These are phyloP conservation scores for Polyploca ridens DNA, from an alignment of 2,888 invertebrate genomes.

Conservation along the genomic window DNA sequence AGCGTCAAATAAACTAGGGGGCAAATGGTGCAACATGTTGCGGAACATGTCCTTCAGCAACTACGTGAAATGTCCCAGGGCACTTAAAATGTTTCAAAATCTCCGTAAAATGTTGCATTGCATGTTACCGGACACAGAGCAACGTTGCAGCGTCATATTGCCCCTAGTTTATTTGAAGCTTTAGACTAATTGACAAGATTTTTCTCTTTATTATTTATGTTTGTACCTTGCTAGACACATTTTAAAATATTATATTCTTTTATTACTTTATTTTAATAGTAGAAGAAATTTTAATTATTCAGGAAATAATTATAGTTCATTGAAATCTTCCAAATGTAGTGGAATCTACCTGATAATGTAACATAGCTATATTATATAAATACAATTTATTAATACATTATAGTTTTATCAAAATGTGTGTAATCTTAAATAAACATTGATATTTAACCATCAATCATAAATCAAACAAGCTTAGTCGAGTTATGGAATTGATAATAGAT, in stretches of 20 bases:
- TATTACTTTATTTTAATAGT: background rate
- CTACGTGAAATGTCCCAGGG: too few relatives aligned
- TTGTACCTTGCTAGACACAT: slow-evolving; percentile 55
- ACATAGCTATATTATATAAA: slow-evolving; percentile 20
- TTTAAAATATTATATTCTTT: too few relatives aligned
- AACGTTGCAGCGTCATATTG: too few relatives aligned
- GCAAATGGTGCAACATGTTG: too few relatives aligned
- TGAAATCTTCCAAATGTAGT: slow-evolving; percentile 49
- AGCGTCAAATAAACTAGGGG: too few relatives aligned
- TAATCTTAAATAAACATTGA: background rate
- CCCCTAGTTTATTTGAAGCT: too few relatives aligned
- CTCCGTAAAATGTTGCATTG: too few relatives aligned
- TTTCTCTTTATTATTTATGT: slow-evolving; percentile 46
- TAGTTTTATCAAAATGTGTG: slow-evolving; percentile 5
- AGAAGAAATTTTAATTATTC: slow-evolving; percentile 19
- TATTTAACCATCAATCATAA: background rate
- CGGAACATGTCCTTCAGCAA: too few relatives aligned
- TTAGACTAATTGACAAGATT: slow-evolving; percentile 15
- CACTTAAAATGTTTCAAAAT: too few relatives aligned
- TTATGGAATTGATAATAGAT: slow-evolving; percentile 9
- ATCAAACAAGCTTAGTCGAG: slow-evolving; percentile 3
- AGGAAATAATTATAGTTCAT: slow-evolving; percentile 29
- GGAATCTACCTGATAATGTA: slow-evolving; percentile 46
- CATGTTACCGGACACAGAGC: too few relatives aligned
- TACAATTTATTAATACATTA: background rate